Percentiles rank a stretch among this genome's conserved stretches.
These are phyloP conservation scores for Sphaerodactylus townsendi DNA, from an alignment of 2,113 vertebrate genomes.

Conservation along the genomic window DNA sequence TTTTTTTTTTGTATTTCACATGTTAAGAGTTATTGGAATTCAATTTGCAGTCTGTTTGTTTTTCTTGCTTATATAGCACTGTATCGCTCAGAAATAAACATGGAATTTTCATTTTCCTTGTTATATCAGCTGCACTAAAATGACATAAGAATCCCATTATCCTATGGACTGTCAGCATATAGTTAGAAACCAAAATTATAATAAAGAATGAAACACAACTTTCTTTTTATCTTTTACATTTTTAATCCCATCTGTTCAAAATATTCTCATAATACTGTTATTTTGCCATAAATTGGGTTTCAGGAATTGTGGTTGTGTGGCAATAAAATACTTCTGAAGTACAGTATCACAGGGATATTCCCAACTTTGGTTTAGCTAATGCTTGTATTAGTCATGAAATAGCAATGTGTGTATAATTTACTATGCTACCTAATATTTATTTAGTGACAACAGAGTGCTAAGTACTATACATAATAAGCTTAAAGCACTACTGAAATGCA, in stretches of 20 bases:
- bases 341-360: too few relatives aligned
- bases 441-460: too few relatives aligned
- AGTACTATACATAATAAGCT: too few relatives aligned
- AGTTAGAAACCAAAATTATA: slow-evolving; percentile 36
- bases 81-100: slow-evolving; percentile 61
- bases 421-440: too few relatives aligned
- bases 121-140: slow-evolving; percentile 38
- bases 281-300: neutral
- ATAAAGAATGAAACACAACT: neutral
- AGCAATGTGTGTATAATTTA: too few relatives aligned
- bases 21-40: slow-evolving; percentile 66
- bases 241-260: neutral
- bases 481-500: too few relatives aligned
- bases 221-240: neutral
- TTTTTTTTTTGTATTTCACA: slow-evolving; percentile 52
- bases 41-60: slow-evolving; percentile 63
- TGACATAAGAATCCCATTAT: slow-evolving; percentile 6
- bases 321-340: too few relatives aligned
- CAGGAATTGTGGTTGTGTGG: too few relatives aligned
- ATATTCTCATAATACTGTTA: neutral
- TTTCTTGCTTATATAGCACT: slow-evolving; percentile 59
- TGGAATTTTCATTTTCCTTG: slow-evolving; percentile 43
- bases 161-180: slow-evolving; percentile 12
- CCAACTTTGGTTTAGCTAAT: too few relatives aligned
- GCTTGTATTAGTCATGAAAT: too few relatives aligned